Percentiles rank a stretch among this genome's conserved stretches.
phyloP scores from a whole-genome alignment of 2,888 invertebrate species.

The Acanthosepion esculentum region DNA sequence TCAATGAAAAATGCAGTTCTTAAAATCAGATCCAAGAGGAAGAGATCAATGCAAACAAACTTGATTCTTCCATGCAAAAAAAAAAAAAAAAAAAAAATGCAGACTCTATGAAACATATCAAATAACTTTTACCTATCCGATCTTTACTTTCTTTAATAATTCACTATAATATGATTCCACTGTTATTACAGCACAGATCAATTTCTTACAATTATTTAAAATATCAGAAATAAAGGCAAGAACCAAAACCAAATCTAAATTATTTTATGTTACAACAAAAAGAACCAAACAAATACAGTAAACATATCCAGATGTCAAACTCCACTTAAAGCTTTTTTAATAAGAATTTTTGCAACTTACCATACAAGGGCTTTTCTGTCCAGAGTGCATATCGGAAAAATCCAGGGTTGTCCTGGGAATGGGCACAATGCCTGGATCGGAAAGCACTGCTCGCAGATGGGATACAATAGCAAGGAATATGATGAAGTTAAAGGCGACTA shows the following conservation, averaged over 20 bases:
- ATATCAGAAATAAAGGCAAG: background rate
- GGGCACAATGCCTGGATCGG: slow-evolving; percentile 93
- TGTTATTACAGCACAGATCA: no score
- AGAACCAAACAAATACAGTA: background rate
- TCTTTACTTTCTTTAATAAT: no score
- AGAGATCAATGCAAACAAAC: background rate
- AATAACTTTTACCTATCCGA: no score
- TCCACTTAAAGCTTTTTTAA: background rate
- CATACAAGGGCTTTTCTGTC: slow-evolving; percentile 59
- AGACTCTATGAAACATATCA: background rate
- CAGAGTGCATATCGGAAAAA: slow-evolving; percentile 81
- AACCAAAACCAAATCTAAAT: background rate
- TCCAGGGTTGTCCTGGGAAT: slow-evolving; percentile 81
- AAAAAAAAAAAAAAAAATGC: background rate
- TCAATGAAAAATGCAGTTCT: background rate
- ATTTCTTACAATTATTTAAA: background rate
- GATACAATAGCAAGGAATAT: slow-evolving; percentile 84
- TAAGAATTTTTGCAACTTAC: slow-evolving; percentile 50
- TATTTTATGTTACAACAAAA: background rate
- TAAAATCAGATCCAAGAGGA: background rate
- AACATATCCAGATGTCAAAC: background rate
- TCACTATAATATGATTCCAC: no score
- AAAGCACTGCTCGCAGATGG: slow-evolving; percentile 88
- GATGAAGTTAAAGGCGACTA: slow-evolving; percentile 85
- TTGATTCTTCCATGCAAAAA: background rate